A percentile compares a stretch with the other conserved stretches of the same genome.
phyloP scores from a whole-genome alignment of 2,113 vertebrate genomes.

The Cyprinodon tularosa region DNA sequence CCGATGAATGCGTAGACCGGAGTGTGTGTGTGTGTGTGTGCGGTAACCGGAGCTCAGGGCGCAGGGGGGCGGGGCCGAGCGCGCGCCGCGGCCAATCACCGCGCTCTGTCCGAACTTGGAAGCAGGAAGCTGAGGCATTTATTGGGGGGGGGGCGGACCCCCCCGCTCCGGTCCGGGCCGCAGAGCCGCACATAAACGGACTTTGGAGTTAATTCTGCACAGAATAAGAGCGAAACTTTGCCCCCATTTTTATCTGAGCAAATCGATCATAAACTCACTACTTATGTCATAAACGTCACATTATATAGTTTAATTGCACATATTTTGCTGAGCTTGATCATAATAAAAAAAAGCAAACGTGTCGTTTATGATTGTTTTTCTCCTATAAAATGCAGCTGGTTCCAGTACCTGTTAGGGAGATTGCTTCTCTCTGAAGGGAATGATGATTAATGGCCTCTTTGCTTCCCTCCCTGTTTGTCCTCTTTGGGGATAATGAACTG shows the following conservation, averaged over 20 bases:
- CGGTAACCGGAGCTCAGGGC: constrained; percentile 70
- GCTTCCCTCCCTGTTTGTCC: constrained; percentile 71
- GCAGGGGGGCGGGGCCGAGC: background rate
- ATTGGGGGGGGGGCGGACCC: constrained; percentile 48
- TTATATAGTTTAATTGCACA: constrained; percentile 1
- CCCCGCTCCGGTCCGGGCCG: constrained; percentile 23
- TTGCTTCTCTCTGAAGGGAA: constrained; percentile 64
- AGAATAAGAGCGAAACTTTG: constrained; percentile 46
- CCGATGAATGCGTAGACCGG: constrained; percentile 2
- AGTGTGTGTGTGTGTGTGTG: constrained; percentile 33
- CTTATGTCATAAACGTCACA: constrained; percentile 12
- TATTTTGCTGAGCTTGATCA: background rate
- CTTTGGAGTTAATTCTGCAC: constrained; percentile 67
- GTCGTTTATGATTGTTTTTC: background rate
- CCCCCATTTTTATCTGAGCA: constrained; percentile 20
- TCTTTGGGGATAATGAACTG: constrained; percentile 77
- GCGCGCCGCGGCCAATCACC: constrained; percentile 71
- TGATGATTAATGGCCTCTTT: constrained; percentile 78
- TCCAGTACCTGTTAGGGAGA: constrained; percentile 63
- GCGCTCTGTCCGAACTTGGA: constrained; percentile 62
- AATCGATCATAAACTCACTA: constrained; percentile 32
- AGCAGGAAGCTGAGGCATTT: constrained; percentile 66
- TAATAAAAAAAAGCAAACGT: background rate
- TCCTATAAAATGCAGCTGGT: constrained; percentile 8
- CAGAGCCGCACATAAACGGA: constrained; percentile 70